phyloP scores from a whole-genome alignment of 2,113 vertebrate species.

The Macquaria australasica region DNA sequence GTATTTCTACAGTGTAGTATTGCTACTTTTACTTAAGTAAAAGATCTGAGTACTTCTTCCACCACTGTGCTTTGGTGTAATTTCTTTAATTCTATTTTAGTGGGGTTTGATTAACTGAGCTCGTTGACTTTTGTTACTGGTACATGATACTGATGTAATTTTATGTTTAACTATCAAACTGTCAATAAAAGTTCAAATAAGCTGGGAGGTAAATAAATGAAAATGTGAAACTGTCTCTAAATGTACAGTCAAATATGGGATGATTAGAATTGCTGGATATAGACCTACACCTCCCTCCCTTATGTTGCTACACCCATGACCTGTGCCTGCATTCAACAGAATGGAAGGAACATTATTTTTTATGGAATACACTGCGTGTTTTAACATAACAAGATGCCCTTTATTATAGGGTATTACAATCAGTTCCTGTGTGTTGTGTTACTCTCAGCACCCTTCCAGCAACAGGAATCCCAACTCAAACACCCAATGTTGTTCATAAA shows the following conservation, averaged over 20 bases:
- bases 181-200: not conserved
- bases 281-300: not conserved
- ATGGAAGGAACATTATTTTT: not conserved
- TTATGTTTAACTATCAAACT: not conserved
- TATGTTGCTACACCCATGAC: not conserved
- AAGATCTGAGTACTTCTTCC: not conserved
- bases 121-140: not conserved
- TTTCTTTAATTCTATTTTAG: not conserved
- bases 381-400: not conserved
- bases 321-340: not conserved
- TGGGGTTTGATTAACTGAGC: not conserved
- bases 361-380: not conserved
- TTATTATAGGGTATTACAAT: not conserved
- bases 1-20: too few relatives aligned
- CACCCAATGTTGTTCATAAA: not conserved
- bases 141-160: too few relatives aligned
- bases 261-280: not conserved
- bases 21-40: too few relatives aligned
- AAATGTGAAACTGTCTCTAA: not conserved
- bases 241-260: not conserved
- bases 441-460: not conserved
- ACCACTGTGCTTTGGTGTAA: not conserved
- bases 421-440: not conserved
- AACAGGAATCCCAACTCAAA: not conserved
- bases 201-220: not conserved